Conservation (phyloP, 2,888 invertebrate species). For the Glaucopsyche alexis region DNA sequence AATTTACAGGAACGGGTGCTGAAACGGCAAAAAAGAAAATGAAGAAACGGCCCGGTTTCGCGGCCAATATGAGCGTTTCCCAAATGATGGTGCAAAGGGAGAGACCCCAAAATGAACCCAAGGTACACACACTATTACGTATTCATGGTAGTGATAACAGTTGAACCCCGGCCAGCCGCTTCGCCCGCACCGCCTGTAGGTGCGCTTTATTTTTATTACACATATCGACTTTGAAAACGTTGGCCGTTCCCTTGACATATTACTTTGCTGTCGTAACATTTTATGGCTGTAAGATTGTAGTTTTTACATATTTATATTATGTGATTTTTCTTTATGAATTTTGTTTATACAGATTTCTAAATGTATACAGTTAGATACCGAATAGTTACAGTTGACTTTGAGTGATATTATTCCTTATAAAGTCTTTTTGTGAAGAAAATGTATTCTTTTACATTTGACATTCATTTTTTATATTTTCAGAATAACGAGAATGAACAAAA, state of each 20-base stretch:
- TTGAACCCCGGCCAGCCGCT: conserved; percentile 58
- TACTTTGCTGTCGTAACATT: conserved; percentile 18
- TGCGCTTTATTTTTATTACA: conserved; percentile 45
- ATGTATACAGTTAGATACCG: too few species aligned
- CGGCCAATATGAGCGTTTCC: conserved; percentile 82
- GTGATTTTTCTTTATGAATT: not conserved
- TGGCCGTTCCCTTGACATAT: conserved; percentile 24
- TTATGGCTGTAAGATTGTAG: conserved; percentile 9
- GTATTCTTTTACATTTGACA: not conserved
- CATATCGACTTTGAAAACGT: conserved; percentile 39
- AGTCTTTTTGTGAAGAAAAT: too few species aligned
- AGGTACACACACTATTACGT: conserved; percentile 54
- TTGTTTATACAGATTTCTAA: too few species aligned
- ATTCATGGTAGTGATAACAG: conserved; percentile 60
- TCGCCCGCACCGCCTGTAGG: conserved; percentile 50
- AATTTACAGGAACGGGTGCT: conserved; percentile 58
- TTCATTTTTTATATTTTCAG: conserved; percentile 21
- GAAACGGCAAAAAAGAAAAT: conserved; percentile 82
- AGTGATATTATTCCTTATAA: too few species aligned
- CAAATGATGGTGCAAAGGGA: conserved; percentile 84
- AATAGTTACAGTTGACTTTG: too few species aligned
- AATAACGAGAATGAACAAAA: conserved; percentile 55
- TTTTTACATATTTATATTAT: not conserved
- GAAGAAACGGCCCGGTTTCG: conserved; percentile 80
- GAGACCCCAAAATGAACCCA: conserved; percentile 76